Percentiles rank a stretch among this genome's conserved stretches.
These are phyloP conservation scores for Eupithecia pulchellata DNA, from an alignment of 2,888 invertebrate genomes.

Conservation along the genomic window DNA sequence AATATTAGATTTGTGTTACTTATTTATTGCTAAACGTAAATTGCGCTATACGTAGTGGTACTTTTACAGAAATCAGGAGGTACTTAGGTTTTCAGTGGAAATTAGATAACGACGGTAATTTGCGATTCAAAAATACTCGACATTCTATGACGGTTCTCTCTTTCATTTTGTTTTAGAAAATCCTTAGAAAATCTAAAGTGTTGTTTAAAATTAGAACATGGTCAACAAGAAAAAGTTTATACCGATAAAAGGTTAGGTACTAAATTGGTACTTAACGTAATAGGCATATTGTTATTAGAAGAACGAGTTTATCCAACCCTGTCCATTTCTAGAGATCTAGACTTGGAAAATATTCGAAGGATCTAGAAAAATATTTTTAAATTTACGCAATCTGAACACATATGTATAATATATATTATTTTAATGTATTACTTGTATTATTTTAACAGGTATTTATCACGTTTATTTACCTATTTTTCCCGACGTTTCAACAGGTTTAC, in stretches of 20 bases:
- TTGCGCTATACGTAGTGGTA: conserved; percentile 23
- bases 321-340: background rate
- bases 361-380: background rate
- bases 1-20: conserved; percentile 35
- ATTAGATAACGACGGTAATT: conserved; percentile 4
- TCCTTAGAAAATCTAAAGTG: background rate
- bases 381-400: too few relatives aligned
- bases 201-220: background rate
- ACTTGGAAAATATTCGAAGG: background rate
- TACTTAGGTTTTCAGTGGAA: background rate
- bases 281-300: background rate
- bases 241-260: background rate
- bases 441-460: too few relatives aligned
- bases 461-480: too few relatives aligned
- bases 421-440: too few relatives aligned
- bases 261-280: background rate
- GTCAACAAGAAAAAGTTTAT: background rate
- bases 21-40: conserved; percentile 33
- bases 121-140: background rate
- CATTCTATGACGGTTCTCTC: background rate
- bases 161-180: background rate
- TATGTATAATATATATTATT: too few relatives aligned
- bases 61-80: conserved; percentile 4
- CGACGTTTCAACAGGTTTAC: too few relatives aligned
- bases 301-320: background rate